Evolutionary conservation across 2,888 invertebrate genomes (phyloP), one percentile per base, ranked within the genome.

Genomic region (Volucella bombylans): DNA sequence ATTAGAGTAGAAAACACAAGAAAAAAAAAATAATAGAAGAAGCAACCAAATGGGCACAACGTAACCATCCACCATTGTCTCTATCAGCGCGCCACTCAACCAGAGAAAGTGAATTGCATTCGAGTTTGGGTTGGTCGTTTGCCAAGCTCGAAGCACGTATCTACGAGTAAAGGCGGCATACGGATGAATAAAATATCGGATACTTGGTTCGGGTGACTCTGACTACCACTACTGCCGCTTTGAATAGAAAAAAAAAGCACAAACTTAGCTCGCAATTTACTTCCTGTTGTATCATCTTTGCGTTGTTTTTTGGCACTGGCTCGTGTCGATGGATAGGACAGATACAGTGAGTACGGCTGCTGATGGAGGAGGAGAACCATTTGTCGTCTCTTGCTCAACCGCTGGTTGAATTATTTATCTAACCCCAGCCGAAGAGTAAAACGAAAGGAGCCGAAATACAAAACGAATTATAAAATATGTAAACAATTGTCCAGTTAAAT

Each of bases 221-320:
- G 4, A 31, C 31, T 6, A 80, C 73, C 31, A 41, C 38, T 15
- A 23, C 55, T 45, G 77, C 38, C 68, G 57, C 76, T 85, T 85
- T 72, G 81, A 81, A 85, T 85, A 68, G 73, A 85, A 80, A 31
- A 31, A 23, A 31, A 31, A 31, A 31, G 0, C 2, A 31, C 31
- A 31, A 80, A 85, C 85, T 85, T 68, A 57, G 71, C 71, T 85
- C 85, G 31, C 31, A 68, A 77, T 81, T 83, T 76, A 81, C 80
- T 85, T 85, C 85, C 85, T 74, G 85, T 85, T 85, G 85, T 85
- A 81, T 85, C 85, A 85, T 85, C 85, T 85, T 85, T 72, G 76
- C 85, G 80, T 85, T 85, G 81, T 81, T 85, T 85, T 31, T 81
- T 49, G 57, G 15, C 54, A 61, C 38, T 43, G 59, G 15, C 4